phyloP scores from a whole-genome alignment of 2,113 vertebrate genomes.

The Mus pahari region DNA sequence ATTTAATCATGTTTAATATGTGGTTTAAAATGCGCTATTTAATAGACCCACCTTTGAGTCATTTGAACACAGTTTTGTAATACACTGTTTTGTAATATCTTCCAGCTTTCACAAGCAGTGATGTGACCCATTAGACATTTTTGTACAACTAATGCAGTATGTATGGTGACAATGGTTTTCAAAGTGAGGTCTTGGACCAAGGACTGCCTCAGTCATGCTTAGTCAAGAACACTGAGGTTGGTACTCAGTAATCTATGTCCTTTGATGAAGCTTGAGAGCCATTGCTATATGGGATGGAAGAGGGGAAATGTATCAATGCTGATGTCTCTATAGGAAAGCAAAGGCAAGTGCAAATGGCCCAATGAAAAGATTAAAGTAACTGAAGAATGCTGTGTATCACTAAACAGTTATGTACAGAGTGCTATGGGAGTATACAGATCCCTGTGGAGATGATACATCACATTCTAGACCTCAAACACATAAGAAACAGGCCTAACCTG shows the following conservation, averaged over 20 bases:
- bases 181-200: neutral
- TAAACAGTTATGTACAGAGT: neutral
- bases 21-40: neutral
- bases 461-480: neutral
- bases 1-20: neutral
- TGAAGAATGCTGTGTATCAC: neutral
- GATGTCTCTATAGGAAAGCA: neutral
- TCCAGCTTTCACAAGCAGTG: neutral
- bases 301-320: neutral
- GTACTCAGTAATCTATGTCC: neutral
- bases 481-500: neutral
- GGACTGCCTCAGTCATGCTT: too few relatives aligned
- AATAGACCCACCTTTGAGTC: neutral
- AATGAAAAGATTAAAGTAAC: neutral
- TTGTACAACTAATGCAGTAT: neutral
- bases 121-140: neutral
- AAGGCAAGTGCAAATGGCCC: neutral
- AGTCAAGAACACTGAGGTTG: neutral
- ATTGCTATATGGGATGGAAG: neutral
- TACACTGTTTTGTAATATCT: conserved; percentile 2
- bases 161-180: neutral
- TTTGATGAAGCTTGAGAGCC: neutral
- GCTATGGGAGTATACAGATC: neutral
- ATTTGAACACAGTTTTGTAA: neutral
- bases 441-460: neutral